Evolutionary conservation across 2,888 invertebrate species (phyloP).

Genomic region (Idaea straminata): DNA sequence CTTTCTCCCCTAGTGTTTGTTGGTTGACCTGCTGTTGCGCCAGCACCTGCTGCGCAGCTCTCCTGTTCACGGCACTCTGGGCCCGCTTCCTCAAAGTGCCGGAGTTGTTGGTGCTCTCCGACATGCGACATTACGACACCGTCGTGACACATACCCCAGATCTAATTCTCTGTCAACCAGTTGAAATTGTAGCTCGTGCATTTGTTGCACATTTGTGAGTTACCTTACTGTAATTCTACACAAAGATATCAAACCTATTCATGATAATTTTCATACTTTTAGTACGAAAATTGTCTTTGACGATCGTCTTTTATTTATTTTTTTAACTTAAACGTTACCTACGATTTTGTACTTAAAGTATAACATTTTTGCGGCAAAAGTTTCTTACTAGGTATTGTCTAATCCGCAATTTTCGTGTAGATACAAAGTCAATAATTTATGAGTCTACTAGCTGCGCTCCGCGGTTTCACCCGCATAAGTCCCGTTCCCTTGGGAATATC

Average conservation of each 20-base stretch:
- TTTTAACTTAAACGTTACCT: too few relatives aligned
- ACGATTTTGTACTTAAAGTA: too few relatives aligned
- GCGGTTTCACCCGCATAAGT: too few relatives aligned
- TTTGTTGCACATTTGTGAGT: not conserved
- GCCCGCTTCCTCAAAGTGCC: constrained; percentile 59
- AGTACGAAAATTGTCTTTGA: too few relatives aligned
- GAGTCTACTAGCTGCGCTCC: too few relatives aligned
- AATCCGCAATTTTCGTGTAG: too few relatives aligned
- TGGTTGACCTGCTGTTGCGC: constrained; percentile 59
- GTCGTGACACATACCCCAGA: constrained; percentile 38
- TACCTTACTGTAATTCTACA: not conserved
- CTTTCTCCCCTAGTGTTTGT: constrained; percentile 35
- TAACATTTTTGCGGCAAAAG: too few relatives aligned
- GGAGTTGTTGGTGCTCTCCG: constrained; percentile 49
- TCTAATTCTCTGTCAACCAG: constrained; percentile 52
- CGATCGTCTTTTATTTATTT: not conserved
- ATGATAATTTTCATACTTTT: not conserved
- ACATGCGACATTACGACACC: constrained; percentile 23
- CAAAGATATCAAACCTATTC: not conserved
- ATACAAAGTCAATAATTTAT: too few relatives aligned
- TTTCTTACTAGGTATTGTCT: too few relatives aligned
- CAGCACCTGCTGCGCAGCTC: constrained; percentile 59
- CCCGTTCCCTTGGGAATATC: too few relatives aligned
- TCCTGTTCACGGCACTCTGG: constrained; percentile 64
- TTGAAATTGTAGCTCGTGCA: constrained; percentile 42